Conservation (phyloP, 2,888 invertebrate species). For the Brachyopa scutellaris region DNA sequence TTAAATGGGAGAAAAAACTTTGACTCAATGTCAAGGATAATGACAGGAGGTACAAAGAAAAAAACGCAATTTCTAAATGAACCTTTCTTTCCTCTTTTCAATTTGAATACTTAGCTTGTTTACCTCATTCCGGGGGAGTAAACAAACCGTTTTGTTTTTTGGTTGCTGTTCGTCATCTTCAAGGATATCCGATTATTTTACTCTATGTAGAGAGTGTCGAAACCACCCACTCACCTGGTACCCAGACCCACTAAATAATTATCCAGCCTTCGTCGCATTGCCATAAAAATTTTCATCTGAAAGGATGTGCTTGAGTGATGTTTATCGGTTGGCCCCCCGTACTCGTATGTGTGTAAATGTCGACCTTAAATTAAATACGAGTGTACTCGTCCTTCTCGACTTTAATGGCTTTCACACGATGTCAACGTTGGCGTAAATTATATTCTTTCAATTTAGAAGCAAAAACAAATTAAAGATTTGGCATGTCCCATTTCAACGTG, state of each 20-base stretch:
- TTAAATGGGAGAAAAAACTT: not conserved
- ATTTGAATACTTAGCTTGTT: conserved; percentile 40
- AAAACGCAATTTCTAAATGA: conserved; percentile 3
- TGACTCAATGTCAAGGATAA: conserved; percentile 25
- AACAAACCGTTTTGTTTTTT: conserved; percentile 20
- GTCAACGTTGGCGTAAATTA: not conserved
- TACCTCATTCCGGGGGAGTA: conserved; percentile 48
- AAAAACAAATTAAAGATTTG: conserved; percentile 16
- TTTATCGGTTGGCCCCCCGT: conserved; percentile 19
- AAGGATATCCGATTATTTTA: conserved; percentile 43
- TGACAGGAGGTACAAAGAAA: not conserved
- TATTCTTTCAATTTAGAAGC: not conserved
- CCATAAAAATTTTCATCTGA: conserved; percentile 51
- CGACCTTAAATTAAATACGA: conserved; percentile 39
- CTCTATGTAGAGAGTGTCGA: not conserved
- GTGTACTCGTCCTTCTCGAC: conserved; percentile 21
- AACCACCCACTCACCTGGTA: not conserved
- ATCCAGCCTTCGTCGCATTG: conserved; percentile 36
- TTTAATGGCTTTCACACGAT: conserved; percentile 37
- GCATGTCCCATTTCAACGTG: conserved; percentile 32
- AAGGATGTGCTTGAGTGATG: conserved; percentile 39
- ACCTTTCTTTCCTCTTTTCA: not conserved
- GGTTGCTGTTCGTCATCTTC: not conserved
- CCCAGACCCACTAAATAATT: conserved; percentile 25
- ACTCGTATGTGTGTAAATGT: not conserved